Percentiles rank a stretch among this genome's conserved stretches.
Conservation (phyloP, 2,113 vertebrate genomes). For the Sapayoa aenigma region DNA sequence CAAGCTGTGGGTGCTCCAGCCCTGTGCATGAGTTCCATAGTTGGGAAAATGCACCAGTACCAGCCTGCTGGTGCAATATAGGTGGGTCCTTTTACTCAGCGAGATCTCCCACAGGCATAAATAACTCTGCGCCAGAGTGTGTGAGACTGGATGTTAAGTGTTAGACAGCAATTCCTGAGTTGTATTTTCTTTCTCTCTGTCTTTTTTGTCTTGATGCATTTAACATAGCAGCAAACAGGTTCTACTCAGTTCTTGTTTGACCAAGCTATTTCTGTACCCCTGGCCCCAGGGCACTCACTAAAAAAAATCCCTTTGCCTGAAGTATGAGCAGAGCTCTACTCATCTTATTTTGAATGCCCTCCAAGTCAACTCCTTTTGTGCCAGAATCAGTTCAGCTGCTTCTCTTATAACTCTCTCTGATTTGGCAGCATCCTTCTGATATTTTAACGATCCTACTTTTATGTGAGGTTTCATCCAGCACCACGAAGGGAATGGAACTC, state of each 20-base stretch:
- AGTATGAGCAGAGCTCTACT: neutral
- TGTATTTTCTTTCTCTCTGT: neutral
- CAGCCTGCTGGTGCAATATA: fast-evolving
- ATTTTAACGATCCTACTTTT: neutral
- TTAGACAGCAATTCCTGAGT: neutral
- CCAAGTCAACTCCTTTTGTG: neutral
- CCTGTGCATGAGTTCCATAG: fast-evolving
- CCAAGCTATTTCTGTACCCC: neutral
- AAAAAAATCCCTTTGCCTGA: neutral
- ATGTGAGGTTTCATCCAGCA: neutral
- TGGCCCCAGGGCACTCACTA: neutral
- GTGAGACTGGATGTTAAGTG: neutral
- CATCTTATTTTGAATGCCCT: neutral
- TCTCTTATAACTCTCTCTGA: neutral
- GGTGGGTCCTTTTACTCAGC: neutral
- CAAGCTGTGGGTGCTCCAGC: neutral
- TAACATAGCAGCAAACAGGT: neutral
- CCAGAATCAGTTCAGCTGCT: neutral
- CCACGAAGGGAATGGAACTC: neutral
- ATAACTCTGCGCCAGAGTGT: neutral
- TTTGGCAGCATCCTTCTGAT: neutral
- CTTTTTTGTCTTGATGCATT: neutral
- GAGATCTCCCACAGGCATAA: neutral
- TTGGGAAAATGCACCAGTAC: neutral
- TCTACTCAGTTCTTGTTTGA: neutral